phyloP scores from a whole-genome alignment of 1,140 invertebrate genomes.

The Fopius arisanus region DNA sequence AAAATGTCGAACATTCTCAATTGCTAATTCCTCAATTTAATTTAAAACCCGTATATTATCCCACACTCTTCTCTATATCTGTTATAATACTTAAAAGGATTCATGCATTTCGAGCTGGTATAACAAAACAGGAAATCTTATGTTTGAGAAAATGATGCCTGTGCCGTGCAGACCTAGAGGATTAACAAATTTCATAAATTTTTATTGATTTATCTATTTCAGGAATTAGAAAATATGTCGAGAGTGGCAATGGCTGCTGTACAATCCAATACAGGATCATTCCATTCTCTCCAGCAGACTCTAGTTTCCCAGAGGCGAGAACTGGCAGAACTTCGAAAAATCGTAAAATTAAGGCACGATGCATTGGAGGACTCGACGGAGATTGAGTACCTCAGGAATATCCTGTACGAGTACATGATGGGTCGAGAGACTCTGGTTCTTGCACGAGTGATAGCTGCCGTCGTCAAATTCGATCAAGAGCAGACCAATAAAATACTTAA shows the following conservation, averaged over 20 bases:
- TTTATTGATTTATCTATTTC: conserved; percentile 25
- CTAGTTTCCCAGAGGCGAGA: conserved; percentile 57
- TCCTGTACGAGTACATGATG: conserved; percentile 85
- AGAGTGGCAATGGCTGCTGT: conserved; percentile 64
- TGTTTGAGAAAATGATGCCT: too few species aligned
- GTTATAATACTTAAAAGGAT: too few species aligned
- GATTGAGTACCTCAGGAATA: conserved; percentile 88
- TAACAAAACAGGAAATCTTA: too few species aligned
- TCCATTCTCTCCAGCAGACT: conserved; percentile 59
- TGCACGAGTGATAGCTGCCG: conserved; percentile 87
- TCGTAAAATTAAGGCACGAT: conserved; percentile 60
- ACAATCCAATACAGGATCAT: conserved; percentile 61
- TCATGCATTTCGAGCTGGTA: too few species aligned
- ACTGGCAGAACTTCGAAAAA: conserved; percentile 58
- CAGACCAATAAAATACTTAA: conserved; percentile 84
- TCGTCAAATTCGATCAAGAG: conserved; percentile 88
- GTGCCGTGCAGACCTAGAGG: too few species aligned
- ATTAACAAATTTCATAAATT: neutral
- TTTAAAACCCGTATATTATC: too few species aligned
- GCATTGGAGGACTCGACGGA: conserved; percentile 78
- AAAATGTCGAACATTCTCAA: too few species aligned
- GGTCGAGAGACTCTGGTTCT: conserved; percentile 81
- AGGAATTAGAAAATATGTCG: conserved; percentile 65
- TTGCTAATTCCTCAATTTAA: too few species aligned
- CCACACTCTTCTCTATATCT: too few species aligned